Base-by-base conservation (phyloP, 2,113 vertebrate species). In the Xenopus tropicalis region DNA sequence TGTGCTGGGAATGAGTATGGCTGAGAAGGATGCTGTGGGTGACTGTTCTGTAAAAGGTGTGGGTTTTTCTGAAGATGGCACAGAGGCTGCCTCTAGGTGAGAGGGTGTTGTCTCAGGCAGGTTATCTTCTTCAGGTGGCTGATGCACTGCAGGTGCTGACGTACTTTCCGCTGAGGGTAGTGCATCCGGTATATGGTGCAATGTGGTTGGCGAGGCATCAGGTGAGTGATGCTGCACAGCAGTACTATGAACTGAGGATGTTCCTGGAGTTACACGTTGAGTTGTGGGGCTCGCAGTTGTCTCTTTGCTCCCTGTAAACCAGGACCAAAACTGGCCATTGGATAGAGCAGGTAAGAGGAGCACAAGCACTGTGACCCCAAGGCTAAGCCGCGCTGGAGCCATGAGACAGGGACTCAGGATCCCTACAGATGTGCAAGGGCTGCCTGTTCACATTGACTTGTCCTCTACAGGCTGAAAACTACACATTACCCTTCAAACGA, bases 361-460 rank as follows among this genome's bases (percentile, higher is more conserved):
- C 72, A 92, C 25, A 19, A 89, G 66, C 74, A 89, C 79, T 82
- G 90, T 66, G 25, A 80, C 76, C 77, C 84, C n/a, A 52, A 43
- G 3, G 70, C 61, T 80, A 69, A 75, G 80, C 66, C 82, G 80
- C 0, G 76, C 81, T 57, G 84, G 78, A 83, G 88, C 86, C 68
- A 72, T 72, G 0, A 25, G 0, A n/a, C 1, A 1, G 57, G 48
- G 66, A 22, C 4, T 0, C 16, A 51, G 58, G n/a, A 52, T 25
- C 0, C 0, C 72, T 56, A 85, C 78, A 13, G 82, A 25, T 66
- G 52, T 24, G 64, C 2, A 51, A 78, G 70, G 78, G 73, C 3
- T 66, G 81, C 84, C 80, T 63, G 57, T 82, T 87, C 81, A 56
- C 82, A 83, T 78, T 70, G 79, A 85, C 88, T 88, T 85, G 82